phyloP scores from a whole-genome alignment of 2,888 invertebrate genomes.

The Ptilodon capucinus region DNA sequence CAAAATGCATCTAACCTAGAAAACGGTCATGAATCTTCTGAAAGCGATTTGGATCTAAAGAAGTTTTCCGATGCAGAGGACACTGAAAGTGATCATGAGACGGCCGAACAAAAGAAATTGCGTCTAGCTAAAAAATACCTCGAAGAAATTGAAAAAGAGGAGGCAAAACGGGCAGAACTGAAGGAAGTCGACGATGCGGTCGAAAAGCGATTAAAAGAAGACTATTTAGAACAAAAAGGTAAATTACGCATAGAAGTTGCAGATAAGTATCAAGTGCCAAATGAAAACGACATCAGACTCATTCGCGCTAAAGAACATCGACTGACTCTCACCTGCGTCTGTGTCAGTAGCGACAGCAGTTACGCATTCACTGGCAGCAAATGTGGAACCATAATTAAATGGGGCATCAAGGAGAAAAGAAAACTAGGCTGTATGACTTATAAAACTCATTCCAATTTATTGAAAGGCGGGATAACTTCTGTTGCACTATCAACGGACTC shows the following conservation, averaged over 20 bases:
- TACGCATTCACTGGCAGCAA: constrained; percentile 93
- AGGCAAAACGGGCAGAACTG: constrained; percentile 85
- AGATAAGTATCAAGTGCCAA: constrained; percentile 67
- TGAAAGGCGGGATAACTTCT: constrained; percentile 82
- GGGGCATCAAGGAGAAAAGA: constrained; percentile 85
- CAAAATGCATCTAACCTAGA: constrained; percentile 65
- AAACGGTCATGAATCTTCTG: constrained; percentile 84
- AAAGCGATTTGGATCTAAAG: constrained; percentile 84
- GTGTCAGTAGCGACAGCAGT: constrained; percentile 88
- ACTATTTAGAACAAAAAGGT: constrained; percentile 93
- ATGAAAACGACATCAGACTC: constrained; percentile 63
- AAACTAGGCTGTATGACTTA: constrained; percentile 82
- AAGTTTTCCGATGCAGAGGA: constrained; percentile 76
- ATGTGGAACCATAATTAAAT: constrained; percentile 94
- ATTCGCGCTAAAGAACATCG: constrained; percentile 91
- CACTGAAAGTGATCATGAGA: constrained; percentile 87
- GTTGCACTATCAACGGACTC: constrained; percentile 90
- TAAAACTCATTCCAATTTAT: constrained; percentile 62
- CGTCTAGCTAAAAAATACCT: constrained; percentile 95
- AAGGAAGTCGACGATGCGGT: constrained; percentile 85
- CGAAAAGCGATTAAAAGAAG: constrained; percentile 90
- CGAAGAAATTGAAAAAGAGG: constrained; percentile 92
- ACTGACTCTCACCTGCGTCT: constrained; percentile 90
- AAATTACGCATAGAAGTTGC: constrained; percentile 90
- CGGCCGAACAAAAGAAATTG: constrained; percentile 94